Evolutionary conservation across 2,113 vertebrate species (phyloP), one percentile per base, ranked within the genome.

Genomic region (Coregonus clupeaformis): DNA sequence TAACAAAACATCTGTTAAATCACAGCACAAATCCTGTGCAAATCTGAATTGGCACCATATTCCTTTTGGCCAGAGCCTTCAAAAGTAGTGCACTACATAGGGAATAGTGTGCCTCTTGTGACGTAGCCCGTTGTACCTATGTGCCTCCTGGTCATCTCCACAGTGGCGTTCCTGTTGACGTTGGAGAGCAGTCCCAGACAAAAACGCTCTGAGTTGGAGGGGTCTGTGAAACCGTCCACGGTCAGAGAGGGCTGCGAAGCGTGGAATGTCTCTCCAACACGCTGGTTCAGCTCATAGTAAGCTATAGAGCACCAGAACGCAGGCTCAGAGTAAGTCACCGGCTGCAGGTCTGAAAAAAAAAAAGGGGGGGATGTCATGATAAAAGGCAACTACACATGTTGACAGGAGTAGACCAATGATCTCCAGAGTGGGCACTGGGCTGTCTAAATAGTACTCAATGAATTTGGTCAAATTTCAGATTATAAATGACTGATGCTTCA

Each of bases 231-330:
- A 75, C 97, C 97, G 24, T 98, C 97, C 69, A 99, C 98, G 0
- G 97, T 99, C 75, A 99, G 92, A 0, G 97, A 99, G 32, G 98
- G 98, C 79, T 99, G 98, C 0, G 98, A 99, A 1, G 98, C 98
- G 59, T 99, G 98, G 85, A 99, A 99, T 18, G 97, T 99, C 91
- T 99, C 98, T 68, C 97, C 98, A 29, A 99, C 97, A 76, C 98
- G 95, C 89, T 99, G 98, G 91, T 99, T 99, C 66, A 99, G 89
- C 90, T 99, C 98, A 6, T 99, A 99, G 91, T 99, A 99, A 0
- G 97, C 96, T 95, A 99, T 99, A 24, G 97, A 99, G 90, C 97
- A 99, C 98, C 98, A 99, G 91, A 99, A 99, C 0, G 97, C 97
- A 72, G 98, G 98, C 83, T 99, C 97, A 0, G 96, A 98, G 84